Evolutionary conservation across 2,797 vertebrate species (phyloP).

Genomic region (Chelon labrosus): DNA sequence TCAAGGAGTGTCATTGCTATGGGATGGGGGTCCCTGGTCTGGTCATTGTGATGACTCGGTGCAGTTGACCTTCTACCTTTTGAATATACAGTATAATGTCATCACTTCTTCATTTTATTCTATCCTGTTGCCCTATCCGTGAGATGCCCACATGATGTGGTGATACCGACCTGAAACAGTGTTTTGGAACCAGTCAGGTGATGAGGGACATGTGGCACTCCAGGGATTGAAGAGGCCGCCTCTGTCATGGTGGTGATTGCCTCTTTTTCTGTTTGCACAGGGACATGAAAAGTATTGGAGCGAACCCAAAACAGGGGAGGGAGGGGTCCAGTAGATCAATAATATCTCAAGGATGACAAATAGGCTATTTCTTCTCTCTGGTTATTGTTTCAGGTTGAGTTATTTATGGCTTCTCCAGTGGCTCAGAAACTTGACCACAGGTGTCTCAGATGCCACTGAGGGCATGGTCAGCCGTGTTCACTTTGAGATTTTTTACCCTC

Average conservation of each 20-base stretch:
- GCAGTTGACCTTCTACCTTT: too few relatives aligned
- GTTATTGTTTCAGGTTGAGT: slow-evolving; percentile 66
- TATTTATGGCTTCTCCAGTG: slow-evolving; percentile 54
- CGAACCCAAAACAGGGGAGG: neutral
- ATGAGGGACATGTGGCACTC: slow-evolving; percentile 7
- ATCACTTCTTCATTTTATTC: too few relatives aligned
- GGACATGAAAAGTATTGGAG: slow-evolving; percentile 17
- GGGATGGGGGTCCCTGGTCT: too few relatives aligned
- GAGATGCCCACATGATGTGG: too few relatives aligned
- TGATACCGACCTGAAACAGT: neutral
- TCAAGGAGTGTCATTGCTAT: too few relatives aligned
- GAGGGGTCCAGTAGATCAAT: slow-evolving; percentile 38
- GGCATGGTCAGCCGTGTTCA: slow-evolving; percentile 22
- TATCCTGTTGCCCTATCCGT: too few relatives aligned
- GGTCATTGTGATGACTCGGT: too few relatives aligned
- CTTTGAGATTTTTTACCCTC: slow-evolving; percentile 25
- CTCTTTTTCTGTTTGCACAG: slow-evolving; percentile 13
- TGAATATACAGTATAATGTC: too few relatives aligned
- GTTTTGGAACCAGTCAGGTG: neutral
- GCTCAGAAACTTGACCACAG: slow-evolving; percentile 41
- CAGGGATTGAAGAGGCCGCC: neutral
- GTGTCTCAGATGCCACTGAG: slow-evolving; percentile 34
- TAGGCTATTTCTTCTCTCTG: slow-evolving; percentile 43
- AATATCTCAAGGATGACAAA: slow-evolving; percentile 56
- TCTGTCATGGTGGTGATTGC: neutral